Evolutionary conservation across 2,888 invertebrate genomes (phyloP).

Genomic region (Spisula subtruncata): DNA sequence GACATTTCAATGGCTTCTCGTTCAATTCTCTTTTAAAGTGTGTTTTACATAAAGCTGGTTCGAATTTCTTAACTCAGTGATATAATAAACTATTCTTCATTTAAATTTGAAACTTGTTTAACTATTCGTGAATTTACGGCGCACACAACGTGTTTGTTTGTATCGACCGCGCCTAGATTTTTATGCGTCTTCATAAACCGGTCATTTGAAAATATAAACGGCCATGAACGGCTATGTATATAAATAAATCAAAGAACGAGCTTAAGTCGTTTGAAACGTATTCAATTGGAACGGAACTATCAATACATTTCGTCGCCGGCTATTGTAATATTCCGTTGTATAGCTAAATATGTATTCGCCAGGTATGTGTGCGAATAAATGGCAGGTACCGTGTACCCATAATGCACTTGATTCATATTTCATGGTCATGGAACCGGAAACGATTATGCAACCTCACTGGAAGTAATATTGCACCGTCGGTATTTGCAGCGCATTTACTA

Average conservation of each 20-base stretch:
- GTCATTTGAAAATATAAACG: background rate
- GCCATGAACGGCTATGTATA: background rate
- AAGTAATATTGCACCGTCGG: too few species aligned
- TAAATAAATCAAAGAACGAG: background rate
- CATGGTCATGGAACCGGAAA: too few species aligned
- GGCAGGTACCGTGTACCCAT: too few species aligned
- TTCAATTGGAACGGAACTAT: background rate
- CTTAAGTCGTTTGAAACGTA: background rate
- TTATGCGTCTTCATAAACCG: background rate
- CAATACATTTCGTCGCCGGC: background rate
- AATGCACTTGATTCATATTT: too few species aligned
- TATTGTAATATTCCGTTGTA: background rate
- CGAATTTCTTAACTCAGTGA: background rate
- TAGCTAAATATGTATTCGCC: background rate
- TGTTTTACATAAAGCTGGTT: background rate
- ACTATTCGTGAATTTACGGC: background rate
- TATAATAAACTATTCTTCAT: background rate
- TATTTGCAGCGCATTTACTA: too few species aligned
- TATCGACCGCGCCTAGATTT: background rate
- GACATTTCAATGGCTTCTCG: background rate
- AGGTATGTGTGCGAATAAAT: background rate
- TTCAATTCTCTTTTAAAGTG: background rate
- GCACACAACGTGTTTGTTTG: background rate
- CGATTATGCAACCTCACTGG: too few species aligned
- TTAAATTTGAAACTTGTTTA: background rate